Evolutionary conservation across 2,797 vertebrate genomes (phyloP), one percentile per base, ranked within the genome.

Genomic region (Alectoris magna): DNA sequence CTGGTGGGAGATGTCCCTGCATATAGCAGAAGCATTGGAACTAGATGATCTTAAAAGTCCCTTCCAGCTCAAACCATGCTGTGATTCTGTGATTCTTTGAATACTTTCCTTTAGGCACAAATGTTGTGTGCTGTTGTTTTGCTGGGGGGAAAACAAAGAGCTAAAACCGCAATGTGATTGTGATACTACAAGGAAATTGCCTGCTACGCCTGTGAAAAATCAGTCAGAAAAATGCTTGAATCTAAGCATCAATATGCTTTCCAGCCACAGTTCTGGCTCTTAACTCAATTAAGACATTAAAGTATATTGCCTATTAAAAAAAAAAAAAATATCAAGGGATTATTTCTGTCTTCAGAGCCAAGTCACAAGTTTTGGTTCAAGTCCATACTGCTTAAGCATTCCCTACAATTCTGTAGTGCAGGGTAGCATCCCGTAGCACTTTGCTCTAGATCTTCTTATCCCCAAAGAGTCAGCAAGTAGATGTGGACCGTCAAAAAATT

Each of bases 321-420:
- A 41, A 41, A 75, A 56, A 64, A 74, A 71, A 71, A 49, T 21
- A 53, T 34, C 19, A 27, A 73, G 48, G 59, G 34, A 16, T 43
- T 60, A 31, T 77, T 48, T 73, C 9, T 56, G 44, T 4, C 46
- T 21, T 87, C 23, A n/a, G 80, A 39, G 48, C 13, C 44, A 41
- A 75, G 53, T 79, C 75, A 18, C 14, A 62, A 44, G 19, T 21
- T 4, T 66, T 66, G 19, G 8, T n/a, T 66, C 26, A 66, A 5
- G 1, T 44, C 38, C 36, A 4, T 38, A 29, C 24, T 69, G n/a
- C 11, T 73, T 69, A n/a, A 34, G 18, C 9, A 38, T 6, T 48
- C 3, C 22, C 17, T 67, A 7, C 13, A 66, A 7, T 43, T 19
- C 3, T 2, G 0, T 12, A 14, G 19, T 19, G 19, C 10, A 49